Conservation (phyloP, 1,140 invertebrate genomes). For the Berghia stephanieae region DNA sequence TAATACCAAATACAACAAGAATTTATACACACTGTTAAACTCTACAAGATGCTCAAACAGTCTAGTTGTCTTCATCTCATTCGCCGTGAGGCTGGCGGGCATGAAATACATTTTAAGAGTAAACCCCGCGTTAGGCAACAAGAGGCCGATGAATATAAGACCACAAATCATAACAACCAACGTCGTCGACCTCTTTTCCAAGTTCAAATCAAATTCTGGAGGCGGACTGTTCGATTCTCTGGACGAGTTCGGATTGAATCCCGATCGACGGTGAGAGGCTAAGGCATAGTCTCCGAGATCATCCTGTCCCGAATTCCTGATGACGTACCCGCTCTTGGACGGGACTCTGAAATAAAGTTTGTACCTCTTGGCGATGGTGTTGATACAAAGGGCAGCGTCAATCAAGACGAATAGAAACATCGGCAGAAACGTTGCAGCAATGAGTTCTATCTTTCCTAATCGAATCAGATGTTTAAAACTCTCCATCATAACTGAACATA, state of each 20-base stretch:
- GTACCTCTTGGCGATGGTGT: not conserved
- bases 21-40: slow-evolving; percentile 24
- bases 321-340: slow-evolving; percentile 13
- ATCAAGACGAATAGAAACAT: slow-evolving; percentile 25
- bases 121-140: slow-evolving; percentile 9
- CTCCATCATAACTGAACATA: slow-evolving; percentile 16
- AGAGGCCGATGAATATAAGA: not conserved
- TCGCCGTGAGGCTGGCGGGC: not conserved
- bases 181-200: slow-evolving; percentile 9
- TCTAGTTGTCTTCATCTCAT: slow-evolving; percentile 4
- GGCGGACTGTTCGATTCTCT: slow-evolving; percentile 7
- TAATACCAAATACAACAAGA: slow-evolving; percentile 18
- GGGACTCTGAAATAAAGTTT: not conserved
- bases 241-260: not conserved
- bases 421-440: slow-evolving; percentile 20
- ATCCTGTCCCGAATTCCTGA: not conserved
- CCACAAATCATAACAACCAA: slow-evolving; percentile 12
- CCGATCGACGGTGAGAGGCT: too few relatives aligned
- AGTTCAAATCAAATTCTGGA: slow-evolving; percentile 17
- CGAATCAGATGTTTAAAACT: slow-evolving; percentile 5
- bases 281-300: too few relatives aligned
- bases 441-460: slow-evolving; percentile 22
- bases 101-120: too few relatives aligned
- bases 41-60: slow-evolving; percentile 14
- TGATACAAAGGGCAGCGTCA: slow-evolving; percentile 10